Conservation (phyloP, 2,797 vertebrate genomes). For the Rhodeus uyekii region DNA sequence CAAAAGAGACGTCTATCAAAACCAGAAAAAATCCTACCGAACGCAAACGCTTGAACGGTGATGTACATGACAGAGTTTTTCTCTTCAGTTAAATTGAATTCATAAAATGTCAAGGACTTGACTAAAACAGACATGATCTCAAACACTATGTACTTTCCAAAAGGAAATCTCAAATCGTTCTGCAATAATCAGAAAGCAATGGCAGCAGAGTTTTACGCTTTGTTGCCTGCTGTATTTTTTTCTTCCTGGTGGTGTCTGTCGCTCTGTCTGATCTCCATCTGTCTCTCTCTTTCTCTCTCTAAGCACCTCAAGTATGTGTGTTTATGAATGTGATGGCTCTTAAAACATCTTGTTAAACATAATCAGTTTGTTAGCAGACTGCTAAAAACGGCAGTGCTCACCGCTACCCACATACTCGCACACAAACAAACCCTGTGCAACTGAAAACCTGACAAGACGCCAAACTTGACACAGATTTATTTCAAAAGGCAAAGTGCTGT, state of each 20-base stretch:
- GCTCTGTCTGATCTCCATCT: constrained; percentile 19
- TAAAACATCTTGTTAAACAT: constrained; percentile 76
- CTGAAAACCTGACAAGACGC: constrained; percentile 43
- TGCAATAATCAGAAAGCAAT: not conserved
- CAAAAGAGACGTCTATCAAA: not conserved
- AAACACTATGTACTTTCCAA: not conserved
- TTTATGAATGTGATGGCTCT: constrained; percentile 70
- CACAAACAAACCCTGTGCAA: constrained; percentile 36
- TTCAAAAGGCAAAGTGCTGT: constrained; percentile 39
- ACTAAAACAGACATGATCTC: not conserved
- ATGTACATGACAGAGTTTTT: not conserved
- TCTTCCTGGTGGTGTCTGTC: constrained; percentile 26
- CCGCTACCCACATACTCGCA: constrained; percentile 50
- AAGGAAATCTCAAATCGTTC: constrained; percentile 14
- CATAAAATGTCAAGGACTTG: not conserved
- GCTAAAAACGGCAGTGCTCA: constrained; percentile 76
- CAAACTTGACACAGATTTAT: constrained; percentile 40
- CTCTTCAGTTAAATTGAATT: not conserved
- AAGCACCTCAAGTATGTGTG: constrained; percentile 52
- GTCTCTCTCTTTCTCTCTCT: constrained; percentile 6
- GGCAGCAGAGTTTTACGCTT: constrained; percentile 3
- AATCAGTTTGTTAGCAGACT: constrained; percentile 69
- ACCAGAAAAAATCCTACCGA: not conserved
- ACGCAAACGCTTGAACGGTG: not conserved
- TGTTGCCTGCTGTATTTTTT: constrained; percentile 27